Evolutionary conservation across 2,113 vertebrate species (phyloP), one percentile per base, ranked within the genome.

Genomic region (Heliornis fulica): DNA sequence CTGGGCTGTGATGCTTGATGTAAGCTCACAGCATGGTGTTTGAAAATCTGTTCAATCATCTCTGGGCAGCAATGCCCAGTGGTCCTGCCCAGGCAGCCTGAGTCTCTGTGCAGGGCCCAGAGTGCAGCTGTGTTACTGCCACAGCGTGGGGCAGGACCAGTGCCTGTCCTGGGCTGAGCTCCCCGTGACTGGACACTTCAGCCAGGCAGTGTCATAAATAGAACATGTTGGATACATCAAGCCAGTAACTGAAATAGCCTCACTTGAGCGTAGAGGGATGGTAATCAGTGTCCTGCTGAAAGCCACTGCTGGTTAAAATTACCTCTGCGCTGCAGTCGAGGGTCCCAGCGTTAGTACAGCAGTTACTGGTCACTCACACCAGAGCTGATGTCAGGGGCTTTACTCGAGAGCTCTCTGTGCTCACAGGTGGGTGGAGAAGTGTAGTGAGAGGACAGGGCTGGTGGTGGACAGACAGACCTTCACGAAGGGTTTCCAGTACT

Each of bases 321-420:
- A 10, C 29, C 28, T 7, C 0, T 0, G 0, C 14, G 9, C 13
- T 1, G 54, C 29, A 4, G 31, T 2, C 19, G n/a, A n/a, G n/a
- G n/a, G n/a, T n/a, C n/a, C n/a, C 64, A 3, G 36, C 76, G 60
- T 34, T 19, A 38, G 38, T 11, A 26, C n/a, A 57, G 60, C 36
- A 5, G 36, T 3, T 8, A 3, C 8, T 45, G 5, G 48, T 50
- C 50, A 38, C 17, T 75, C 20, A 8, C 4, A 0, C 2, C 5
- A 16, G 40, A 40, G 43, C 45, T 41, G 53, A 17, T 15, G 10
- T 61, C n/a, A n/a, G n/a, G n/a, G n/a, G n/a, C n/a, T n/a, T n/a
- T n/a, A n/a, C n/a, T n/a, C n/a, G n/a, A n/a, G n/a, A n/a, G n/a
- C n/a, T n/a, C n/a, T n/a, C n/a, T n/a, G n/a, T n/a, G n/a, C n/a